Conservation (phyloP, 2,113 vertebrate genomes). For the Carassius auratus region DNA sequence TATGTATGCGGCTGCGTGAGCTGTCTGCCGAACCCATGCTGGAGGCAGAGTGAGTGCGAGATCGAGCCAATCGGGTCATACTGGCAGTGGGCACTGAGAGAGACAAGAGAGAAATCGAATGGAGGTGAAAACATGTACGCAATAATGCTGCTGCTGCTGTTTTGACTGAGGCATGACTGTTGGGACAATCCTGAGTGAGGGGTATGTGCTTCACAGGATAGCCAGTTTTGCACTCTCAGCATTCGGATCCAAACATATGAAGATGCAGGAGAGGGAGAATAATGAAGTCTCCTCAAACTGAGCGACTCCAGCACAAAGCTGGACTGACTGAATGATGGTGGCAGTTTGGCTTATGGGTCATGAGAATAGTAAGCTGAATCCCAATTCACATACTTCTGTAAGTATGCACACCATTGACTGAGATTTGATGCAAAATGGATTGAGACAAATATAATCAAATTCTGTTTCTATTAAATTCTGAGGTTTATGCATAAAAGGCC, state of each 20-base stretch:
- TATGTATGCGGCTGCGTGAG: slow-evolving; percentile 77
- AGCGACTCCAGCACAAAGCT: not conserved
- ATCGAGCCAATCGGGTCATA: slow-evolving; percentile 90
- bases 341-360: not conserved
- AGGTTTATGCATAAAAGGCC: too few relatives aligned
- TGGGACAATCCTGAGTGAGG: slow-evolving; percentile 21
- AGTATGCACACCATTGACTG: not conserved
- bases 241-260: slow-evolving; percentile 41
- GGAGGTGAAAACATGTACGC: not conserved
- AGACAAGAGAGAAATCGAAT: slow-evolving; percentile 48
- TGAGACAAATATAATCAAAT: not conserved
- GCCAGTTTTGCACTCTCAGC: not conserved
- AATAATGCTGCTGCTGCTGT: not conserved
- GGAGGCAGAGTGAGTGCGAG: slow-evolving; percentile 90
- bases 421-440: not conserved
- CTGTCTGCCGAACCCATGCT: slow-evolving; percentile 86
- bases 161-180: not conserved
- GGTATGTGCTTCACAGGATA: slow-evolving; percentile 4
- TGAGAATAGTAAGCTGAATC: not conserved
- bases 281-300: slow-evolving; percentile 46
- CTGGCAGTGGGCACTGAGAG: slow-evolving; percentile 87
- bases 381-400: not conserved
- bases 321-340: not conserved
- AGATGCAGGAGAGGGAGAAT: slow-evolving; percentile 49
- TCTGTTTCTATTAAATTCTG: too few relatives aligned